phyloP scores from a whole-genome alignment of 2,113 vertebrate genomes.

The Alethe diademata region DNA sequence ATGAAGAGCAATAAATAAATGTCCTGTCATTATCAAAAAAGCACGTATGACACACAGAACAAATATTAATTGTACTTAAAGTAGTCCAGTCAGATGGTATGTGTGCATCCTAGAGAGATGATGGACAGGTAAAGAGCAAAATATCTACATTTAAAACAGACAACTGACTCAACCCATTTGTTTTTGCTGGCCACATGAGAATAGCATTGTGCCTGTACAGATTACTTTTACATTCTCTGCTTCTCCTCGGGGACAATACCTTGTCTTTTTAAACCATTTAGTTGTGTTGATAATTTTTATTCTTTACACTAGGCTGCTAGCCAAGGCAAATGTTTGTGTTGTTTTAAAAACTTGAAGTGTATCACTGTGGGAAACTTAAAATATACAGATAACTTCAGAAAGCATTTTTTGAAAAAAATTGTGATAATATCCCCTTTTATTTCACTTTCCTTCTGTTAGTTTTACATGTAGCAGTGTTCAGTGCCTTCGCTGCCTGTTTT shows the following conservation, averaged over 20 bases:
- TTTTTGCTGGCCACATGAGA: constrained; percentile 57
- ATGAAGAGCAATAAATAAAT: constrained; percentile 26
- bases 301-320: constrained; percentile 55
- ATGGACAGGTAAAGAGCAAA: constrained; percentile 39
- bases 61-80: constrained; percentile 38
- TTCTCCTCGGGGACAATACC: constrained; percentile 41
- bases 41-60: not conserved
- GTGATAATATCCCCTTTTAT: constrained; percentile 51
- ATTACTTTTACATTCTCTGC: constrained; percentile 25
- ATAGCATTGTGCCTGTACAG: constrained; percentile 3
- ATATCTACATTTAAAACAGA: not conserved
- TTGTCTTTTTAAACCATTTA: constrained; percentile 53
- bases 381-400: constrained; percentile 73
- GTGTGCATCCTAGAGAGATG: constrained; percentile 5
- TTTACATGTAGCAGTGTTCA: not conserved
- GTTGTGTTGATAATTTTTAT: constrained; percentile 48
- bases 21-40: not conserved
- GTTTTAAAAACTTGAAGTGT: constrained; percentile 69
- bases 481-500: not conserved
- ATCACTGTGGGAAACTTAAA: constrained; percentile 74
- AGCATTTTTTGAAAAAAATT: constrained; percentile 31
- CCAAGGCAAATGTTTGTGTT: constrained; percentile 72
- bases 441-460: constrained; percentile 26
- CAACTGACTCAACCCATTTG: not conserved
- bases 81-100: not conserved